A percentile compares a stretch with the other conserved stretches of the same genome.
These are phyloP conservation scores for Psittacula cyanocephala DNA, from an alignment of 2,113 vertebrate species.

Conservation along the genomic window DNA sequence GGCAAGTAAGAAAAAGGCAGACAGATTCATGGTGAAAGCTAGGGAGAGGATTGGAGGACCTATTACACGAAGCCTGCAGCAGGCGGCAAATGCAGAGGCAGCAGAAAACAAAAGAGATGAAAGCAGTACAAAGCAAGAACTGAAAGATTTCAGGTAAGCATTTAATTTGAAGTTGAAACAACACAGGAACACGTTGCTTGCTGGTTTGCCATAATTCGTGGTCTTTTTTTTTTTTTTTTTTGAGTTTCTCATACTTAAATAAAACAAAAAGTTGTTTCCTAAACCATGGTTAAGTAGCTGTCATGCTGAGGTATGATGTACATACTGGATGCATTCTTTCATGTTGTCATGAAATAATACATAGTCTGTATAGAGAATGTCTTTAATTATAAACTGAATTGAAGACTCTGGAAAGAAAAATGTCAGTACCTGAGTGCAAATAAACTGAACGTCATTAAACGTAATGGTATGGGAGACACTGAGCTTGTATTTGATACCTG, in stretches of 20 bases:
- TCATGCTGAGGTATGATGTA: slow-evolving; percentile 27
- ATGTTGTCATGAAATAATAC: slow-evolving; percentile 6
- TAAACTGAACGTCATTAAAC: background rate
- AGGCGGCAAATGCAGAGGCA: slow-evolving; percentile 74
- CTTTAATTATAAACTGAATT: slow-evolving; percentile 33
- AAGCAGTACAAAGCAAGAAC: slow-evolving; percentile 76
- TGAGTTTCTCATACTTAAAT: slow-evolving; percentile 4
- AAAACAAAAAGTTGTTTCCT: background rate
- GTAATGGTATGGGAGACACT: background rate
- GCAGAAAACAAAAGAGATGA: slow-evolving; percentile 82
- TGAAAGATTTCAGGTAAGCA: slow-evolving; percentile 83
- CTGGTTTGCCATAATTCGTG: background rate
- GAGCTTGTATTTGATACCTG: background rate
- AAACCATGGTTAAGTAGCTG: background rate
- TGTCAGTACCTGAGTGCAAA: background rate
- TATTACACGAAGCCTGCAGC: slow-evolving; percentile 80
- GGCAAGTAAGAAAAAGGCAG: slow-evolving; percentile 77
- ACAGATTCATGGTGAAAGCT: slow-evolving; percentile 73
- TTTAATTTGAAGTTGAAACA: slow-evolving; percentile 40
- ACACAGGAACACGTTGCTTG: background rate
- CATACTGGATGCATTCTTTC: slow-evolving; percentile 55
- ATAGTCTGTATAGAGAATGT: slow-evolving; percentile 46
- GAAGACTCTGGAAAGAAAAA: background rate
- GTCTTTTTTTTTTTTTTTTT: background rate
- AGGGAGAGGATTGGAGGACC: slow-evolving; percentile 79